phyloP scores from a whole-genome alignment of 2,113 vertebrate genomes.

The Nesogale talazaci region DNA sequence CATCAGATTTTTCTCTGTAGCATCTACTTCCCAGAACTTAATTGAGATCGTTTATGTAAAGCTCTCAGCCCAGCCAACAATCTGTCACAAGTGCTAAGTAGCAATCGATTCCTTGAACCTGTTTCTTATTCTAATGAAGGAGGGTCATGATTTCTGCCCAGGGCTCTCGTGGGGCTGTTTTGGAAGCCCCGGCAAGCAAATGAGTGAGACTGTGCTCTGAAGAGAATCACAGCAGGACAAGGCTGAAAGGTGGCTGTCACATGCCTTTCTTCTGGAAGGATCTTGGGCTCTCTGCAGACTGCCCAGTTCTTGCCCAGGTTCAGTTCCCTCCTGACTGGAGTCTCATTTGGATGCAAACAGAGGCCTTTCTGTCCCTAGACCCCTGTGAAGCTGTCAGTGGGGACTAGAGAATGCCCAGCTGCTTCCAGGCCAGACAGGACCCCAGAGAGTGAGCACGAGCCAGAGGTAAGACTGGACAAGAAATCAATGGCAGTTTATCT shows the following conservation, averaged over 20 bases:
- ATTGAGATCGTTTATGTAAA: neutral
- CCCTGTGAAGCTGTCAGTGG: neutral
- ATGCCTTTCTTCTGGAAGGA: neutral
- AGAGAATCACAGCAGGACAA: neutral
- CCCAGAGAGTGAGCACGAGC: neutral
- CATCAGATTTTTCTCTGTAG: neutral
- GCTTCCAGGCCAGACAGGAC: neutral
- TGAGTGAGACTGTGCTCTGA: neutral
- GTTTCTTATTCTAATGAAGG: slow-evolving; percentile 10
- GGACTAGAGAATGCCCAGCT: neutral
- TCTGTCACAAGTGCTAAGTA: neutral
- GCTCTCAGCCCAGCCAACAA: neutral
- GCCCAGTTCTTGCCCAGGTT: neutral
- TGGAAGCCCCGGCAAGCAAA: slow-evolving; percentile 3
- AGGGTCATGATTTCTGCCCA: neutral
- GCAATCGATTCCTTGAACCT: neutral
- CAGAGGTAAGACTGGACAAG: neutral
- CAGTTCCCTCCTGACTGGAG: neutral
- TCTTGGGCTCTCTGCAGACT: slow-evolving; percentile 30
- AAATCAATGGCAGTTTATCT: neutral
- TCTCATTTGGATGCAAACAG: neutral
- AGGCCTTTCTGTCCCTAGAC: neutral
- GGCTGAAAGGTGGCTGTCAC: neutral
- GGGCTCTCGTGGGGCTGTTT: neutral
- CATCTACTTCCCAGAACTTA: neutral